Base-by-base conservation (phyloP, 2,888 invertebrate genomes). In the Pristionchus entomophagus region DNA sequence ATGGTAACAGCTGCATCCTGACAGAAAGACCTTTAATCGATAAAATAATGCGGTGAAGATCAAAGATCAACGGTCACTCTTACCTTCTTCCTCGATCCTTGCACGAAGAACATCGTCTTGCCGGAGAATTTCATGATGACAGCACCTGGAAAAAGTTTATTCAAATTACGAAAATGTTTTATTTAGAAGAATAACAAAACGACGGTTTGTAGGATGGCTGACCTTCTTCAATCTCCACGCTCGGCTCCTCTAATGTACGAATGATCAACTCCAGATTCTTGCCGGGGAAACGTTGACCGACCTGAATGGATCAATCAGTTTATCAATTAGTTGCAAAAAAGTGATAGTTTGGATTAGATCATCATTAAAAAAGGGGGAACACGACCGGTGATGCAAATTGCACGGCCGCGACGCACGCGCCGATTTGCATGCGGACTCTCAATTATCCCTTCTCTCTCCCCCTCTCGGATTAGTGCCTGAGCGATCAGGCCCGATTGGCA, bases 201-300 rank as follows among this genome's bases (percentile, higher is more conserved):
- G 77, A 49, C 1, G 41, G 12, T 10, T 41, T 56, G n/a, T n/a
- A n/a, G n/a, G n/a, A n/a, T n/a, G n/a, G n/a, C 56, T 81, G n/a
- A 85, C 85, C 85, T 22, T 85, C 85, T 38, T 73, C 56, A 10
- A 85, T 51, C 14, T 85, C 85, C n/a, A 91, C 85, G 5, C 85
- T 86, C 32, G 91, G 91, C 12, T 90, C 88, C 14, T 88, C 65
- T 0, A 90, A 88, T 6, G 88, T 89, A 45, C 91, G 59, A 14
- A 91, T 88, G 62, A 91, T 91, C 32, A 91, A 84, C 59, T 91
- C 91, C 0, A 91, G 86, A 59, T 87, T 81, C 86, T 88, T 69
- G 14, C 88, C 90, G 10, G 91, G 91, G 86, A 88, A 89, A 17
- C 86, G 85, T 45, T 87, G 56, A 49, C 90, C 90, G 45, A 90